Conservation (phyloP, 2,888 invertebrate species). For the Galeruca laticollis region DNA sequence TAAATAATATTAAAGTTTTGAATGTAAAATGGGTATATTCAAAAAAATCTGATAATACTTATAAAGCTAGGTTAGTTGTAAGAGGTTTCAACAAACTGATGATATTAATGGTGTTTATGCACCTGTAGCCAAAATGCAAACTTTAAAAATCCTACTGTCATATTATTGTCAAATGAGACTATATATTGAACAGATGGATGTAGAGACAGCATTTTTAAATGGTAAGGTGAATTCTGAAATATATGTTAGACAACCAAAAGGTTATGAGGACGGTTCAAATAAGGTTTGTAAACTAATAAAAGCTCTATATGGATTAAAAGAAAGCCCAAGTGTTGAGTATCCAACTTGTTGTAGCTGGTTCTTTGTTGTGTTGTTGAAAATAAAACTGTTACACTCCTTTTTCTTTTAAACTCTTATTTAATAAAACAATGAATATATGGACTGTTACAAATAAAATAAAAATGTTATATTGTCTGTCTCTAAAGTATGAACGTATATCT, state of each 20-base stretch:
- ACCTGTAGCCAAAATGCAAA: constrained; percentile 41
- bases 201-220: constrained; percentile 51
- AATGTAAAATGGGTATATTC: constrained; percentile 41
- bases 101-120: constrained; percentile 37
- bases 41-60: constrained; percentile 38
- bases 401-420: too few relatives aligned
- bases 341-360: too few relatives aligned
- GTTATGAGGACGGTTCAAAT: constrained; percentile 36
- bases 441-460: too few relatives aligned
- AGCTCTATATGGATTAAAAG: too few relatives aligned
- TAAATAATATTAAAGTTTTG: constrained; percentile 38
- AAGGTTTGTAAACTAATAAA: constrained; percentile 36
- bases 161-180: constrained; percentile 37
- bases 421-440: constrained; percentile 51
- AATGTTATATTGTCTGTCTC: too few relatives aligned
- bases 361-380: too few relatives aligned
- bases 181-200: constrained; percentile 49
- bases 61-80: constrained; percentile 14
- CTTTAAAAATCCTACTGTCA: constrained; percentile 24
- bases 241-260: constrained; percentile 46
- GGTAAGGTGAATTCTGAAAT: constrained; percentile 46
- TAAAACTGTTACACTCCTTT: too few relatives aligned
- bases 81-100: constrained; percentile 41
- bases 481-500: too few relatives aligned
- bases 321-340: too few relatives aligned